Evolutionary conservation across 2,888 invertebrate species (phyloP).

Genomic region (Clitarchus hookeri): DNA sequence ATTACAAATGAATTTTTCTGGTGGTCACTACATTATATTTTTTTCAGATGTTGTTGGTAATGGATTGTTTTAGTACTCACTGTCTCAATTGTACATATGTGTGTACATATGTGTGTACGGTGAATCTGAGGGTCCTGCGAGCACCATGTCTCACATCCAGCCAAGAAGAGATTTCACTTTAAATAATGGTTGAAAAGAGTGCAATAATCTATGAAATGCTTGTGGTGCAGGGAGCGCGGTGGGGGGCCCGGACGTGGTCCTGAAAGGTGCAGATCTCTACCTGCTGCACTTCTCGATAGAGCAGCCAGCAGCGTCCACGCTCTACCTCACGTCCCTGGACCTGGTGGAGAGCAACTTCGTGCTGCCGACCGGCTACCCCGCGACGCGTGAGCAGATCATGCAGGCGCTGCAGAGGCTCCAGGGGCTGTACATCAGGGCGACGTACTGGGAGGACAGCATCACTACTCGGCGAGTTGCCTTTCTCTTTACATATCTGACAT

Average conservation of each 20-base stretch:
- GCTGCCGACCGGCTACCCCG: constrained; percentile 66
- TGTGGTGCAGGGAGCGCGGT: constrained; percentile 58
- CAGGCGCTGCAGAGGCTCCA: constrained; percentile 78
- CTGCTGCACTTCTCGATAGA: constrained; percentile 75
- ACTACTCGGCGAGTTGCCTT: constrained; percentile 63
- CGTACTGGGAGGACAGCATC: constrained; percentile 78
- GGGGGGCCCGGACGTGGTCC: constrained; percentile 78
- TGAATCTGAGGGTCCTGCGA: no score
- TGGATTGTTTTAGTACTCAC: no score
- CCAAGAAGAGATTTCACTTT: no score
- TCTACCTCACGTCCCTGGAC: constrained; percentile 69
- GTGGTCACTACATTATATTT: no score
- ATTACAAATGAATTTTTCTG: no score
- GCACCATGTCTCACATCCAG: no score
- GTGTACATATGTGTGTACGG: no score
- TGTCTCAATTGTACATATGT: no score
- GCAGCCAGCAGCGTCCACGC: constrained; percentile 73
- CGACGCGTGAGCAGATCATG: constrained; percentile 89
- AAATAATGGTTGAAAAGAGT: no score
- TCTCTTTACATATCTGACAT: no score
- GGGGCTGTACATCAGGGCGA: constrained; percentile 83
- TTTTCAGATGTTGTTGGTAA: no score
- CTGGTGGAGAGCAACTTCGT: constrained; percentile 79
- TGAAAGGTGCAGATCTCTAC: constrained; percentile 71
- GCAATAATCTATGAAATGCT: not conserved